These are phyloP conservation scores for Lagopus muta DNA, from an alignment of 2,113 vertebrate species.

Conservation along the genomic window DNA sequence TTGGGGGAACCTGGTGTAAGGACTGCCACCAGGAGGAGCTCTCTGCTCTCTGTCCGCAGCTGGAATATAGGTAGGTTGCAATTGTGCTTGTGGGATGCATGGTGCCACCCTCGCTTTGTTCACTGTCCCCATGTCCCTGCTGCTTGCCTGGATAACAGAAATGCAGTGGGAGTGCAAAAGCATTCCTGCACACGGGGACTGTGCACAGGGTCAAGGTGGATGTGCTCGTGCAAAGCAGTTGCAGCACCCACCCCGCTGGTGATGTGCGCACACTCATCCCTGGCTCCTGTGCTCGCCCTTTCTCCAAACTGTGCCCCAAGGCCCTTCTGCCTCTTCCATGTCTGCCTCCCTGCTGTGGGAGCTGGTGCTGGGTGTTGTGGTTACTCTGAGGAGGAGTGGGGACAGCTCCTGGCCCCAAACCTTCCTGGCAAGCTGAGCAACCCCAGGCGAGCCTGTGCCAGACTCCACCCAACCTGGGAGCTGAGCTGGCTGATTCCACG, in stretches of 20 bases:
- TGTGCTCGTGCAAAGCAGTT: not conserved
- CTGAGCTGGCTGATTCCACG: not conserved
- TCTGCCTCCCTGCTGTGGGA: not conserved
- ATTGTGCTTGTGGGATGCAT: not conserved
- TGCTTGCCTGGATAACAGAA: not conserved
- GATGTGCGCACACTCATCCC: accelerated
- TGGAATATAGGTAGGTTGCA: not conserved
- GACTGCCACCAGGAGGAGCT: conserved; percentile 18
- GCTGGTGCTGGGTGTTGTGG: not conserved
- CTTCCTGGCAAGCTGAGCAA: not conserved
- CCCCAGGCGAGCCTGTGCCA: not conserved
- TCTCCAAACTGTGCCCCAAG: not conserved
- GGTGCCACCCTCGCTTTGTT: not conserved
- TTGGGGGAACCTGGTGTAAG: accelerated
- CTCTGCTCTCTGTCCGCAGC: not conserved
- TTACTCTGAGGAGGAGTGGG: not conserved
- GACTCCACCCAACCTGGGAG: not conserved
- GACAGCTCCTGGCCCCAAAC: not conserved
- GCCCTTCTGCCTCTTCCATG: not conserved
- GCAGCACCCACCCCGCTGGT: not conserved
- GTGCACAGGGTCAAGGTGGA: not conserved
- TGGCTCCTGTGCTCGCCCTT: not conserved
- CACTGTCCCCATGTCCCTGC: not conserved
- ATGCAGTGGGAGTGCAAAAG: not conserved
- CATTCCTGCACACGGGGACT: not conserved